A percentile compares a stretch with the other conserved stretches of the same genome.
phyloP scores from a whole-genome alignment of 2,888 invertebrate species.

The Allolobophora icterica region DNA sequence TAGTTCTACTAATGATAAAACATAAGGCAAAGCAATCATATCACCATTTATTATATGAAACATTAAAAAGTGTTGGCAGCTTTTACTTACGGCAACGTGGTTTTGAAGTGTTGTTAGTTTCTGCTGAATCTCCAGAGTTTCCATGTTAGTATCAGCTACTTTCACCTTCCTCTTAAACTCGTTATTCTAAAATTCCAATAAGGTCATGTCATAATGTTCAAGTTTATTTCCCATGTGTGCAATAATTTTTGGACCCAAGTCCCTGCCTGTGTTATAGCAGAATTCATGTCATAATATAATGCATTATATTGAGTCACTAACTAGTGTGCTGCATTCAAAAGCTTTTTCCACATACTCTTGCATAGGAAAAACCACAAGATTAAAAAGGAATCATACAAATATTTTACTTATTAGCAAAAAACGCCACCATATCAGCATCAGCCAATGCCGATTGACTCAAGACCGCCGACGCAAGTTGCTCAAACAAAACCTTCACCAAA shows the following conservation, averaged over 20 bases:
- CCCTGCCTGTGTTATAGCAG: too few species aligned
- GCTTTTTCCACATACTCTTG: background rate
- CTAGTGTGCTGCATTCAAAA: background rate
- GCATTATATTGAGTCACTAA: too few species aligned
- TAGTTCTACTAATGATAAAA: too few species aligned
- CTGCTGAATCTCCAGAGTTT: slow-evolving; percentile 14
- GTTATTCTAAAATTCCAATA: background rate
- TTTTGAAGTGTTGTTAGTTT: background rate
- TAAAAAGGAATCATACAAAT: too few species aligned
- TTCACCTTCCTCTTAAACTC: slow-evolving; percentile 17
- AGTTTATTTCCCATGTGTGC: too few species aligned
- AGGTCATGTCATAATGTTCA: background rate
- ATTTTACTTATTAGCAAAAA: too few species aligned
- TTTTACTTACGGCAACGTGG: slow-evolving; percentile 12
- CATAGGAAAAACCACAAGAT: background rate
- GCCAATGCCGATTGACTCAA: too few species aligned
- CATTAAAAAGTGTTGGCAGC: background rate
- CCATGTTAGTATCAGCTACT: background rate
- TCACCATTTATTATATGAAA: background rate
- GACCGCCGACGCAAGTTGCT: too few species aligned
- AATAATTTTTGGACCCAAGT: too few species aligned
- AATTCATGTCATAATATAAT: too few species aligned
- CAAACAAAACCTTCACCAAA: too few species aligned
- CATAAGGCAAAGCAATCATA: background rate
- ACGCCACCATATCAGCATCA: too few species aligned